Percentiles rank a stretch among this genome's conserved stretches.
Evolutionary conservation across 2,888 invertebrate genomes (phyloP).

Genomic region (Subacronicta megacephala): DNA sequence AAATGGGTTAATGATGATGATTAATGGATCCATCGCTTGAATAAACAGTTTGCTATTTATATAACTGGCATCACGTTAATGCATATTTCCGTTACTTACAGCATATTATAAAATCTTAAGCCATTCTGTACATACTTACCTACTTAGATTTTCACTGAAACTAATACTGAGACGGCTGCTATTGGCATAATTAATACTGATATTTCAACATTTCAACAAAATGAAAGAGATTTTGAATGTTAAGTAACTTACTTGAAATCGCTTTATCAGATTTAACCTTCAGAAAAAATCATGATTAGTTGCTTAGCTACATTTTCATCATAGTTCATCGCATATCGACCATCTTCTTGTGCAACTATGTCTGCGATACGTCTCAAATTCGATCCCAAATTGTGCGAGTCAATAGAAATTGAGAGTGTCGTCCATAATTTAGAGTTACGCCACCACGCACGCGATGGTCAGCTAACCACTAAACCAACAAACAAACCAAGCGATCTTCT

Average conservation of each 20-base stretch:
- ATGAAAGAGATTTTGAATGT: constrained; percentile 6
- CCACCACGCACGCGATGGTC: constrained; percentile 66
- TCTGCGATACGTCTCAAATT: constrained; percentile 50
- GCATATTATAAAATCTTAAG: constrained; percentile 34
- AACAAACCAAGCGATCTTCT: constrained; percentile 65
- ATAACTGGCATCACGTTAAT: constrained; percentile 47
- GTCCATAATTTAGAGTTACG: constrained; percentile 74
- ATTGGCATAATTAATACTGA: constrained; percentile 20
- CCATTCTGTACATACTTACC: constrained; percentile 32
- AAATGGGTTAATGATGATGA: constrained; percentile 17
- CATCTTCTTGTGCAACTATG: constrained; percentile 55
- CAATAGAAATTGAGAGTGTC: constrained; percentile 83
- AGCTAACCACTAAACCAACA: constrained; percentile 74
- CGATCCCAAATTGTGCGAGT: constrained; percentile 66
- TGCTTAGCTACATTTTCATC: constrained; percentile 11
- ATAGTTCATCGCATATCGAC: constrained; percentile 7
- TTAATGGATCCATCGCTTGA: constrained; percentile 30
- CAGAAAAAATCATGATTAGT: constrained; percentile 7
- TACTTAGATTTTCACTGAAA: constrained; percentile 28
- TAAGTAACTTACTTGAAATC: constrained; percentile 1
- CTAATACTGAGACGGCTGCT: constrained; percentile 11
- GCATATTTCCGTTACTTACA: constrained; percentile 46
- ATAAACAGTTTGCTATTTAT: constrained; percentile 38
- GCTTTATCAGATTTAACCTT: constrained; percentile 15
- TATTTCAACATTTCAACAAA: constrained; percentile 20